A percentile compares a stretch with the other conserved stretches of the same genome.
These are phyloP conservation scores for Cepaea hortensis DNA, from an alignment of 2,888 invertebrate species.

Conservation along the genomic window DNA sequence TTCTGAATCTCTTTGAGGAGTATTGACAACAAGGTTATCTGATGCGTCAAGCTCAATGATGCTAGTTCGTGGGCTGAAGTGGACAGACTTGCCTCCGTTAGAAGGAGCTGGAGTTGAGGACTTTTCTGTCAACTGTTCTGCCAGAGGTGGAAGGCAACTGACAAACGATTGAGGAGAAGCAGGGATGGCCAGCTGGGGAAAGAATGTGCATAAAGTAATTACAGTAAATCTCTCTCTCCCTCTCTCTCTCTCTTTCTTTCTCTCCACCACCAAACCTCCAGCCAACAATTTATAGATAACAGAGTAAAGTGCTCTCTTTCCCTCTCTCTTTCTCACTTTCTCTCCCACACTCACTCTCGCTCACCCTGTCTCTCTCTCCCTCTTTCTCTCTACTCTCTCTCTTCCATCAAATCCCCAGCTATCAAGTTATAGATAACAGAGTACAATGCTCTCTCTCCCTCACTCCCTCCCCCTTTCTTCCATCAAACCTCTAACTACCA, in stretches of 20 bases:
- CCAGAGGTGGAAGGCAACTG: neutral
- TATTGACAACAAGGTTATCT: neutral
- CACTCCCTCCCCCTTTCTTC: too few relatives aligned
- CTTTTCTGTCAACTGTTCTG: neutral
- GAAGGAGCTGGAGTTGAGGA: constrained; percentile 45
- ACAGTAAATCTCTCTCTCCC: too few relatives aligned
- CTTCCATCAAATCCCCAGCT: too few relatives aligned
- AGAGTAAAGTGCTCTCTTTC: too few relatives aligned
- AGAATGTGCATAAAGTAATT: neutral
- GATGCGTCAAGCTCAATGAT: neutral
- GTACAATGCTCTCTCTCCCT: too few relatives aligned
- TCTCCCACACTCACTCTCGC: neutral
- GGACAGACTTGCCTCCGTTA: constrained; percentile 50
- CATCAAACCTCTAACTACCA: too few relatives aligned
- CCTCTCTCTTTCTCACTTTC: too few relatives aligned
- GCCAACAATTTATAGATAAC: too few relatives aligned
- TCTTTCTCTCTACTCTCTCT: neutral
- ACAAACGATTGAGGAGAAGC: neutral
- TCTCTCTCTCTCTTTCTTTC: too few relatives aligned
- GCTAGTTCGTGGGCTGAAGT: constrained; percentile 37
- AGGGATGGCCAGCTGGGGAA: neutral
- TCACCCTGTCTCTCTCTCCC: too few relatives aligned
- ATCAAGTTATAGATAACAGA: too few relatives aligned
- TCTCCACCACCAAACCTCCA: too few relatives aligned
- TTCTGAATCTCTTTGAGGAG: neutral